These are phyloP conservation scores for Peribatodes rhomboidaria DNA, from an alignment of 2,888 invertebrate species.

Conservation along the genomic window DNA sequence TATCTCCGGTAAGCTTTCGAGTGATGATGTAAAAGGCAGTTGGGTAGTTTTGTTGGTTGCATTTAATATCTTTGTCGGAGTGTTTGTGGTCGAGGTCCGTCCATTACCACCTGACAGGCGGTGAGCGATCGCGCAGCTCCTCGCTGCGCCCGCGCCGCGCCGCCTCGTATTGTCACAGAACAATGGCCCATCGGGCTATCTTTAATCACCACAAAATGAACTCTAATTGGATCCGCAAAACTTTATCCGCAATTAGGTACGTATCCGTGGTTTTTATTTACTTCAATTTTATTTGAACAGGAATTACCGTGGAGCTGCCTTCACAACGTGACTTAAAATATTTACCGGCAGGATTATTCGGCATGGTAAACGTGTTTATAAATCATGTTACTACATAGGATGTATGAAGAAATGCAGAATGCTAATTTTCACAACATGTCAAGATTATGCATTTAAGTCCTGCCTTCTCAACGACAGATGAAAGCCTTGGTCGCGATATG, in stretches of 20 bases:
- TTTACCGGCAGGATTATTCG: background rate
- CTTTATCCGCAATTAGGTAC: slow-evolving; percentile 51
- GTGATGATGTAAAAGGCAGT: slow-evolving; percentile 24
- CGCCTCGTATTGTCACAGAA: slow-evolving; percentile 71
- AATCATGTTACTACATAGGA: background rate
- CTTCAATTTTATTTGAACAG: slow-evolving; percentile 59
- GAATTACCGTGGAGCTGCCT: slow-evolving; percentile 43
- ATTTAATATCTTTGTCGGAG: slow-evolving; percentile 33
- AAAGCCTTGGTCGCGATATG: slow-evolving; percentile 36
- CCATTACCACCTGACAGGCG: slow-evolving; percentile 81
- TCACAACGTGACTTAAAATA: background rate
- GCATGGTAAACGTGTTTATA: background rate
- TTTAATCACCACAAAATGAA: slow-evolving; percentile 80
- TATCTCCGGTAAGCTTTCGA: slow-evolving; percentile 31
- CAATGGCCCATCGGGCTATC: slow-evolving; percentile 79
- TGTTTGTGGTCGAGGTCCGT: slow-evolving; percentile 61
- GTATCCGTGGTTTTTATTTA: slow-evolving; percentile 54
- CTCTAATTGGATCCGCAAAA: slow-evolving; percentile 83
- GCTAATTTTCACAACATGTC: slow-evolving; percentile 22
- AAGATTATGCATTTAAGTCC: slow-evolving; percentile 20
- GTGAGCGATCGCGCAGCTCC: slow-evolving; percentile 79
- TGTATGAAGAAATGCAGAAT: background rate
- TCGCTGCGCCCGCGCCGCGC: slow-evolving; percentile 66
- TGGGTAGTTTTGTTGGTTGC: slow-evolving; percentile 18
- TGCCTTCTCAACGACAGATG: slow-evolving; percentile 14